These are phyloP conservation scores for Paedocypris sp. DNA, from an alignment of 2,113 vertebrate species.

Conservation along the genomic window DNA sequence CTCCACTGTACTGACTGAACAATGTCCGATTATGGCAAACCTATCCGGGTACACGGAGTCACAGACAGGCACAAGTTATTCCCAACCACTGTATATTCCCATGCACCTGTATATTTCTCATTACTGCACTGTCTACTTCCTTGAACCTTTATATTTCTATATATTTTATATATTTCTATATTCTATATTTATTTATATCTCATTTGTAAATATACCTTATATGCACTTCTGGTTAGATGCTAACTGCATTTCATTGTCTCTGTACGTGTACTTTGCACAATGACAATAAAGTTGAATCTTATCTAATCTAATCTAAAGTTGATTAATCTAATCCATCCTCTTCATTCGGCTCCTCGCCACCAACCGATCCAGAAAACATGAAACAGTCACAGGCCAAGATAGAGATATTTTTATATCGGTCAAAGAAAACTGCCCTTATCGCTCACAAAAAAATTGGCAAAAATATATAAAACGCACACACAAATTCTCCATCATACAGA, in stretches of 20 bases:
- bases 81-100: constrained; percentile 51
- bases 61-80: constrained; percentile 64
- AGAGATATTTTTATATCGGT: constrained; percentile 9
- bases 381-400: constrained; percentile 60
- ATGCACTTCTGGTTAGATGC: no score
- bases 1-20: constrained; percentile 47
- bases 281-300: no score
- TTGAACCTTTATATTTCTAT: no score
- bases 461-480: constrained; percentile 15
- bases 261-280: no score
- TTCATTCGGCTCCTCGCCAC: constrained; percentile 26
- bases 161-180: no score
- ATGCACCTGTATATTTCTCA: no score
- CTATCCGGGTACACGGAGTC: constrained; percentile 52
- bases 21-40: constrained; percentile 37
- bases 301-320: no score
- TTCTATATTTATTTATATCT: no score
- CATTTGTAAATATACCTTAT: no score
- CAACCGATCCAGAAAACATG: constrained; percentile 35
- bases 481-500: constrained; percentile 27
- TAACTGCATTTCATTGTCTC: no score
- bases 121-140: no score
- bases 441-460: constrained; percentile 16
- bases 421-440: constrained; percentile 21
- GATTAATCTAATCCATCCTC: no score